Evolutionary conservation across 2,797 vertebrate genomes (phyloP), one percentile per base, ranked within the genome.

Genomic region (Percopsis omiscomaycus): DNA sequence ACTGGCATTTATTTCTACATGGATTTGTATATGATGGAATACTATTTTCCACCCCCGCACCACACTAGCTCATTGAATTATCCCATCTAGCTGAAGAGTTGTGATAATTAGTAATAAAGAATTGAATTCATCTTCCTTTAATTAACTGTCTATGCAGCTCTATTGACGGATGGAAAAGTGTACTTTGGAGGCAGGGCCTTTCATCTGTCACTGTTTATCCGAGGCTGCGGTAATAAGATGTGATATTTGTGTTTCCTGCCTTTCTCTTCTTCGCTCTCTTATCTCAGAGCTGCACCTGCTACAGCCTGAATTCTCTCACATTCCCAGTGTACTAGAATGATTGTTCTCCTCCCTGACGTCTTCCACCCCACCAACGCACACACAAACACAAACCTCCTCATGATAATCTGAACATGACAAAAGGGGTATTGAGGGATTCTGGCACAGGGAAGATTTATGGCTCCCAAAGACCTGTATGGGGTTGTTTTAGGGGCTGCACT

Each of bases 201-300:
- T 69, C n/a, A n/a, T 44, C 22, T 28, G 50, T 49, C 15, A 12
- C 28, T 56, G 44, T 49, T 3, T 56, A 6, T 65, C 30, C 48
- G 32, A 64, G 45, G 45, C 30, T 61, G 59, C n/a, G 15, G 49
- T 27, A 8, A n/a, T 28, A 28, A 53, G 61, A 15, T 13, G 27
- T 27, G 49, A 11, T 46, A 42, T 51, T 46, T 50, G 16, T 61
- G 59, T 42, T 15, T 4, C 11, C 22, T 22, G 44, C 29, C 53
- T 29, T 52, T 52, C 51, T 8, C n/a, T 4, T 48, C 22, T 15
- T 55, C 13, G 1, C 59, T 45, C 60, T 64, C 58, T 75, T 75
- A 74, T 78, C 84, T 79, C 58, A 61, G n/a, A 30, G 27, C 49
- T 65, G 52, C 78, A 81, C 32, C 55, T 42, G 45, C 14, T 44